These are phyloP conservation scores for Pocillopora verrucosa DNA, from an alignment of 64 coral and sea anemone genomes.

Conservation along the genomic window DNA sequence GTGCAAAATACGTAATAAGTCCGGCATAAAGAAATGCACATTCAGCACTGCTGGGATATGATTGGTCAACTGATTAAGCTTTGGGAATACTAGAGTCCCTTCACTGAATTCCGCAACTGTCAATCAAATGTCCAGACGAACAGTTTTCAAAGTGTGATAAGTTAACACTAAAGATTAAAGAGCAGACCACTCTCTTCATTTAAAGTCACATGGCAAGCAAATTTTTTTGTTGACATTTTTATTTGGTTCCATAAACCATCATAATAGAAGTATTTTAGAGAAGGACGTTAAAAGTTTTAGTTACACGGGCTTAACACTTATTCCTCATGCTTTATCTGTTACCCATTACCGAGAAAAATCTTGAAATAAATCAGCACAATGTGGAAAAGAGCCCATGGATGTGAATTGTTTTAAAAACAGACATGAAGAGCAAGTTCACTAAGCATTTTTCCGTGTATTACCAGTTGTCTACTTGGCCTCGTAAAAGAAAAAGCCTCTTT, in stretches of 20 bases:
- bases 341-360: neutral
- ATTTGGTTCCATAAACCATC: too few species aligned
- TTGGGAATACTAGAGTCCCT: slow-evolving; percentile 13
- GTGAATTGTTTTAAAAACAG: neutral
- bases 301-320: slow-evolving; percentile 2
- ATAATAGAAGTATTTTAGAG: neutral
- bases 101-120: slow-evolving; percentile 2
- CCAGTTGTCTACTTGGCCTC: neutral
- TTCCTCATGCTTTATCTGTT: slow-evolving; percentile 6
- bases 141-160: neutral
- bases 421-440: neutral
- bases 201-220: too few species aligned
- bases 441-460: slow-evolving; percentile 5
- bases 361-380: neutral
- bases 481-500: neutral
- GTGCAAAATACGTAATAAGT: neutral
- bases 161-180: too few species aligned
- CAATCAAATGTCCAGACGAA: neutral
- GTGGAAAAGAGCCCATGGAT: too few species aligned
- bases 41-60: slow-evolving; percentile 8
- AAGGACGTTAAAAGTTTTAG: neutral
- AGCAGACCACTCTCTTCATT: too few species aligned
- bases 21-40: slow-evolving; percentile 26
- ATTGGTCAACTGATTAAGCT: slow-evolving; percentile 10
- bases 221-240: too few species aligned